Evolutionary conservation across 1,140 invertebrate genomes (phyloP).

Genomic region (Leptinotarsa texana): DNA sequence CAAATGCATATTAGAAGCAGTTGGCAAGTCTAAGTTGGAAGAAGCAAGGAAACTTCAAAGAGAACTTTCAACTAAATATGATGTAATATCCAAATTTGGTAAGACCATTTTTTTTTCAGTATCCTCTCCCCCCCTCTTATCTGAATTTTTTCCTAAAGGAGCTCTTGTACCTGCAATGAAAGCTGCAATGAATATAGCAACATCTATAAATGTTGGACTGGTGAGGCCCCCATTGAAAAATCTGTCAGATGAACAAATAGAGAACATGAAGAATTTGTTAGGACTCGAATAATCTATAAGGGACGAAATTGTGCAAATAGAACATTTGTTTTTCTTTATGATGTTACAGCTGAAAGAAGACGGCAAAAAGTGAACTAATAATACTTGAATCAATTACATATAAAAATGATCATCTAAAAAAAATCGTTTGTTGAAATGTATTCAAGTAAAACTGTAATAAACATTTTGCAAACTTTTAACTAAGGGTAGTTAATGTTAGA

Average conservation of each 20-base stretch:
- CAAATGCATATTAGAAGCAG: constrained; percentile 54
- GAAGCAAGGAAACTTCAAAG: constrained; percentile 57
- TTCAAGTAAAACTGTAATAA: too few species aligned
- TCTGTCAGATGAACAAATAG: constrained; percentile 51
- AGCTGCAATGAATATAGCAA: constrained; percentile 64
- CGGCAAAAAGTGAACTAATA: too few species aligned
- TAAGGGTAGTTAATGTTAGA: too few species aligned
- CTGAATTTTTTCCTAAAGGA: constrained; percentile 54
- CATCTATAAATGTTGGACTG: constrained; percentile 63
- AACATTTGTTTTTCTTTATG: too few species aligned
- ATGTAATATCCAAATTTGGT: constrained; percentile 59
- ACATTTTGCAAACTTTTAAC: too few species aligned
- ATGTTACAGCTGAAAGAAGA: too few species aligned
- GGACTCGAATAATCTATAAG: background rate
- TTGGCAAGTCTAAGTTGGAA: constrained; percentile 50
- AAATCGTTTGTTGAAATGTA: too few species aligned
- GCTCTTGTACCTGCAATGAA: constrained; percentile 72
- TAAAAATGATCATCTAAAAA: too few species aligned
- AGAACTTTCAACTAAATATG: constrained; percentile 54
- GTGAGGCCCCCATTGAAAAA: constrained; percentile 60
- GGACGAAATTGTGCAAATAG: too few species aligned
- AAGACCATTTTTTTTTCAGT: constrained; percentile 26
- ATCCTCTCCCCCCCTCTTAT: background rate
- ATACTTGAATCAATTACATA: too few species aligned
- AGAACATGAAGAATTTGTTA: constrained; percentile 27